Conservation (phyloP, 2,113 vertebrate genomes). For the Cyanocitta stelleri region DNA sequence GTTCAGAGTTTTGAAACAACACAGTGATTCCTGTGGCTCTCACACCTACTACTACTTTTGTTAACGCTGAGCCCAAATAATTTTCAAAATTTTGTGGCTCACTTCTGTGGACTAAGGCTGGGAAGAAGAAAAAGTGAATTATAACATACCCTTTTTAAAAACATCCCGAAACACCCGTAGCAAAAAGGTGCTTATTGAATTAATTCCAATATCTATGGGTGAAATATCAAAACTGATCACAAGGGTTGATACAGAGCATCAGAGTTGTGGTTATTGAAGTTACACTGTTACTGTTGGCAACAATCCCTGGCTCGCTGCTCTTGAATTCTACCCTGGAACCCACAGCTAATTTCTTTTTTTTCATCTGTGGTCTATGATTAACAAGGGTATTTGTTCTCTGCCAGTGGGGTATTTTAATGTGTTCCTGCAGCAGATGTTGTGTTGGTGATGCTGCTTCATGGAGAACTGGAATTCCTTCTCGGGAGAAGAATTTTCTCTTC, state of each 20-base stretch:
- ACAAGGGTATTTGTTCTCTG: background rate
- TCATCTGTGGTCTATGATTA: background rate
- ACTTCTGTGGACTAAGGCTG: background rate
- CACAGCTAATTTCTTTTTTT: background rate
- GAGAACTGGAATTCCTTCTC: background rate
- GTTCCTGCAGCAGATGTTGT: background rate
- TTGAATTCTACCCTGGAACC: background rate
- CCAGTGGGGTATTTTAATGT: background rate
- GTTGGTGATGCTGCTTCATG: background rate
- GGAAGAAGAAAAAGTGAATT: background rate
- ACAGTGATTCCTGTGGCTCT: background rate
- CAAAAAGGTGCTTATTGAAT: background rate
- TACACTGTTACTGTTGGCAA: background rate
- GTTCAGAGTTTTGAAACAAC: background rate
- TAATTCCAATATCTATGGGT: background rate
- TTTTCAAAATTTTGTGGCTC: background rate
- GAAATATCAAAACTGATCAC: background rate
- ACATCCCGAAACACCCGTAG: background rate
- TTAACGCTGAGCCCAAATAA: background rate
- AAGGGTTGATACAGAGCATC: background rate
- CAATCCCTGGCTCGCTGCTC: background rate
- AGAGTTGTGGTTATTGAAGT: background rate
- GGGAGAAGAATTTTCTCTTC: background rate
- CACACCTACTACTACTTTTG: background rate
- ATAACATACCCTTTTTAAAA: background rate